phyloP scores from a whole-genome alignment of 1,140 invertebrate species.

The Brachionus calyciflorus region DNA sequence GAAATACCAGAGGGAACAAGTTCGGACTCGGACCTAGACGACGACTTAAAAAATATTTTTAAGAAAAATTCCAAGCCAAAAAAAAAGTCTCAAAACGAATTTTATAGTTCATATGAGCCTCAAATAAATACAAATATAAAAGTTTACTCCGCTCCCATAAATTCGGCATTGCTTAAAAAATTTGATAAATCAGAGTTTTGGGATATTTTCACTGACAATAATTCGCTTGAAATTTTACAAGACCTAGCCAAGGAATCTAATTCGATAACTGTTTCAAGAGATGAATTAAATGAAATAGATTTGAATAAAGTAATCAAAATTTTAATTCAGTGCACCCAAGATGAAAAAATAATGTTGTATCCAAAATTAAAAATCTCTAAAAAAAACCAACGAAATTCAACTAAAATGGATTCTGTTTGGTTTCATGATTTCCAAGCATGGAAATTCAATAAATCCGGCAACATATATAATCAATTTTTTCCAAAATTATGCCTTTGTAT shows the following conservation, averaged over 20 bases:
- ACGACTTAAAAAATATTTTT: constrained; percentile 28
- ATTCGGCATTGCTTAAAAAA: constrained; percentile 1
- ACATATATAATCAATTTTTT: constrained; percentile 37
- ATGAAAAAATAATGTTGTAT: neutral
- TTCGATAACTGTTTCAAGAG: neutral
- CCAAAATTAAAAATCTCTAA: constrained; percentile 19
- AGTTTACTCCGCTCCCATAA: neutral
- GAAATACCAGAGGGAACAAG: neutral
- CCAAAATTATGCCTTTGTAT: constrained; percentile 1
- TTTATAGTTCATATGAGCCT: neutral
- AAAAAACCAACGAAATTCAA: constrained; percentile 20
- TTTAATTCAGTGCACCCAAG: neutral
- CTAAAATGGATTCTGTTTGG: constrained; percentile 26
- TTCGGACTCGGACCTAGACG: constrained; percentile 5
- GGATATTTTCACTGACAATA: neutral
- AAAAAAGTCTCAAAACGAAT: neutral
- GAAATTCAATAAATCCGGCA: constrained; percentile 40
- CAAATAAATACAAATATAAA: neutral
- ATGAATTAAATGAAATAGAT: neutral
- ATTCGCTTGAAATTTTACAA: neutral
- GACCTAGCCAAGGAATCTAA: neutral
- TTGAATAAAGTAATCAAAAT: neutral
- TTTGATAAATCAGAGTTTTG: constrained; percentile 24
- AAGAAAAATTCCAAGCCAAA: neutral
- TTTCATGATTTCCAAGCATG: constrained; percentile 43